These are phyloP conservation scores for Grallaria varia DNA, from an alignment of 2,113 vertebrate species.

Conservation along the genomic window DNA sequence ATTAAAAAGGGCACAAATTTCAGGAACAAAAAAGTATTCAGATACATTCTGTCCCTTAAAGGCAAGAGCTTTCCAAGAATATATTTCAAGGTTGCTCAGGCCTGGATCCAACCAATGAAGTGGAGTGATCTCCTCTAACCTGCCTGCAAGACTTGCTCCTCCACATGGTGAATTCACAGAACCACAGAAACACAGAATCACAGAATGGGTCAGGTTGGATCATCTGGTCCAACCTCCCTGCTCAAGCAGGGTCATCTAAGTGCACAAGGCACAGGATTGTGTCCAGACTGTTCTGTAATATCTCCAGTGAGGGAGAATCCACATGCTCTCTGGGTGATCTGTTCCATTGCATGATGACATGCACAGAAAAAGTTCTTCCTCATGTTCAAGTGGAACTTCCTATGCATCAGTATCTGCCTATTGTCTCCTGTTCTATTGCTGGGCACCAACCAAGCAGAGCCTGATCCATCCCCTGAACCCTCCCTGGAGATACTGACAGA, in stretches of 20 bases:
- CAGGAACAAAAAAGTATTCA: slow-evolving; percentile 12
- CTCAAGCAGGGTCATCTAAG: not conserved
- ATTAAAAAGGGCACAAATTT: slow-evolving; percentile 11
- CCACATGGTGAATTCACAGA: not conserved
- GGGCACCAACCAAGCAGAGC: not conserved
- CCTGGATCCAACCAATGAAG: not conserved
- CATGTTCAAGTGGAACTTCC: not conserved
- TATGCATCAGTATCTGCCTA: fast-evolving
- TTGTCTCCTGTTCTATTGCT: fast-evolving
- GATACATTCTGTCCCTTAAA: slow-evolving; percentile 37
- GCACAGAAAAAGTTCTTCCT: not conserved
- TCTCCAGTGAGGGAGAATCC: not conserved
- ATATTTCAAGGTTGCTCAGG: fast-evolving
- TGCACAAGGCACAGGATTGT: not conserved
- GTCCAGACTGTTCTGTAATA: fast-evolving
- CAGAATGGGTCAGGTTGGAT: not conserved
- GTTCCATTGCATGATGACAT: not conserved
- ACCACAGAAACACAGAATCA: not conserved
- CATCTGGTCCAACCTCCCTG: not conserved
- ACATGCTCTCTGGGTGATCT: not conserved
- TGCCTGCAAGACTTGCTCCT: not conserved
- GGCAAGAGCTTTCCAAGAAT: not conserved
- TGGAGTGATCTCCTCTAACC: not conserved
- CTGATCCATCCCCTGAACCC: not conserved
- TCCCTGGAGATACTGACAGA: not conserved